Percentiles rank a stretch among this genome's conserved stretches.
These are phyloP conservation scores for Drosophila nigrodunni DNA, from an alignment of 1,140 invertebrate species.

Conservation along the genomic window DNA sequence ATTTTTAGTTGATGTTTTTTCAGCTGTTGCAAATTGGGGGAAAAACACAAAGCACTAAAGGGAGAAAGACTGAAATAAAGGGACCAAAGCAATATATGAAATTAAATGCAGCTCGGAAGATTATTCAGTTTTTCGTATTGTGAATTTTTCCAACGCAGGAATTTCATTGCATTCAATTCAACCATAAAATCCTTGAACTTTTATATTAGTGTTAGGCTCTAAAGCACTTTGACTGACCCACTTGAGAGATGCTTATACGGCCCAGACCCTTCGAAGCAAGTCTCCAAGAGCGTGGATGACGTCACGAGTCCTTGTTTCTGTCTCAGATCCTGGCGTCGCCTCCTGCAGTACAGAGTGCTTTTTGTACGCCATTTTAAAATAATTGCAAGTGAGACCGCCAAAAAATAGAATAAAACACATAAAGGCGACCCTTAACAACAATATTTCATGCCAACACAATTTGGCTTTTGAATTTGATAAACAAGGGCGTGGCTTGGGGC, in stretches of 20 bases:
- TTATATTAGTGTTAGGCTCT: slow-evolving; percentile 24
- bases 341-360: slow-evolving; percentile 24
- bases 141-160: slow-evolving; percentile 33
- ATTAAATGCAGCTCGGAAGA: slow-evolving; percentile 65
- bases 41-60: too few relatives aligned
- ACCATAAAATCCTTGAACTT: slow-evolving; percentile 80
- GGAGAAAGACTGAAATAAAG: background rate
- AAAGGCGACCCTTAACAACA: slow-evolving; percentile 64
- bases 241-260: slow-evolving; percentile 66
- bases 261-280: slow-evolving; percentile 79
- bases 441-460: slow-evolving; percentile 57
- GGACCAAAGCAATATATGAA: slow-evolving; percentile 54
- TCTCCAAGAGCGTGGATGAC: slow-evolving; percentile 68
- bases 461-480: slow-evolving; percentile 52
- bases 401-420: slow-evolving; percentile 38
- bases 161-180: slow-evolving; percentile 78
- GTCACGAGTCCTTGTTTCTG: slow-evolving; percentile 56
- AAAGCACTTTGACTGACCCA: slow-evolving; percentile 68
- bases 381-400: slow-evolving; percentile 69
- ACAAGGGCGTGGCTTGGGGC: slow-evolving; percentile 38
- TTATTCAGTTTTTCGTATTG: slow-evolving; percentile 13
- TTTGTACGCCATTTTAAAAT: slow-evolving; percentile 74
- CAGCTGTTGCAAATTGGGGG: background rate
- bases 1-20: too few relatives aligned
- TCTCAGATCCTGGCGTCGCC: slow-evolving; percentile 31